Base-by-base conservation (phyloP, 2,113 vertebrate species). In the Perca fluviatilis region DNA sequence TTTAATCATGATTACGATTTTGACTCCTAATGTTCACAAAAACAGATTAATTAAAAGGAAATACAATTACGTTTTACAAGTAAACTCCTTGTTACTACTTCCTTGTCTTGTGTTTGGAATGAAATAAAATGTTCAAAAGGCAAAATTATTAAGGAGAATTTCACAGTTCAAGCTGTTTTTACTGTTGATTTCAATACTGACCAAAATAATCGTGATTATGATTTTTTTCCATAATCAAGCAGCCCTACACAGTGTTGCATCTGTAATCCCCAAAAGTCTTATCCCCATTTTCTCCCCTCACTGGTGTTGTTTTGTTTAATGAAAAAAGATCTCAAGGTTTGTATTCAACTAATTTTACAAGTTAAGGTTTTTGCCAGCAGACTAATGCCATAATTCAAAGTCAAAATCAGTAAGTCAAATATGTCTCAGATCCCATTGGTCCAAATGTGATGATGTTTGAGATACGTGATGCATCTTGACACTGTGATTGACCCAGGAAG, bases 391-490 rank as follows among this genome's bases (percentile, higher is more conserved):
- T 70, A 47, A 67, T 86, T 78, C 63, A 63, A 75, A 49, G 47
- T 61, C 30, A 49, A 15, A 65, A 85, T 74, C 23, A 85, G 47
- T 27, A 57, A 77, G 58, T 81, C 40, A 77, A 43, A 85, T 73
- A 1, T 36, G 9, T 69, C 57, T 65, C 9, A 57, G 33, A 49
- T 74, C 68, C 23, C 79, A 30, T 16, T 75, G 65, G 73, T 56
- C 27, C 61, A 33, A 79, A 58, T 64, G 70, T 57, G 47, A 56
- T 68, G 36, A 74, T 15, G 27, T 47, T 74, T 68, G 21, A 74
- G 27, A 62, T 33, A 40, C 21, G 23, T 61, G 62, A 82, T 62
- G 25, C 57, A 56, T 70, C 49, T 61, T 74, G 51, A 77, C 70
- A 57, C 49, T 64, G 50, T 16, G 63, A 50, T 61, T 49, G 43